These are phyloP conservation scores for Heptranchias perlo DNA, from an alignment of 2,113 vertebrate species.

Conservation along the genomic window DNA sequence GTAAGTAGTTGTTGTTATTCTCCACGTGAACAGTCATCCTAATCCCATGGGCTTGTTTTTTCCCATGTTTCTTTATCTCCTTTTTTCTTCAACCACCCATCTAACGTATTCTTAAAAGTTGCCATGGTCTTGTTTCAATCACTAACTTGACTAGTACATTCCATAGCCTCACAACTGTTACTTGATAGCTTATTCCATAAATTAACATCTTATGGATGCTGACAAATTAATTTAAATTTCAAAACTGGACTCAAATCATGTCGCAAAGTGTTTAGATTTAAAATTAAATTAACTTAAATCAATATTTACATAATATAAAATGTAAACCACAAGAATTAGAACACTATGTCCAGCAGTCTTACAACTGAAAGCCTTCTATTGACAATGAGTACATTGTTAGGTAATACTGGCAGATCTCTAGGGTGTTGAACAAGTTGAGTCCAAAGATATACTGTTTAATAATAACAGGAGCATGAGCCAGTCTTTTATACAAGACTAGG, in stretches of 20 bases:
- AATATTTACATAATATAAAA: background rate
- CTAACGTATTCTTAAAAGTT: too few species aligned
- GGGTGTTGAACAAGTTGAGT: background rate
- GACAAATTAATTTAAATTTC: background rate
- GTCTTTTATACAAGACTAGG: background rate
- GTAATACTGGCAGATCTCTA: background rate
- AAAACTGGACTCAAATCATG: background rate
- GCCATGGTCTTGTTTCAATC: too few species aligned
- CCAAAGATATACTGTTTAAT: background rate
- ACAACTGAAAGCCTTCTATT: background rate
- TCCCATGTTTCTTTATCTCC: too few species aligned
- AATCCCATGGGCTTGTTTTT: too few species aligned
- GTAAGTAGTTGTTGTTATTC: too few species aligned
- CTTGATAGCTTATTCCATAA: background rate
- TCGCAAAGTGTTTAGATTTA: background rate
- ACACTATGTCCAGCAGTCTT: background rate
- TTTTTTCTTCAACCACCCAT: too few species aligned
- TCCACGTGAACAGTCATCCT: too few species aligned
- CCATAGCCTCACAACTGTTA: background rate
- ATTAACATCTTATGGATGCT: background rate
- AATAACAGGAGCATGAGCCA: background rate
- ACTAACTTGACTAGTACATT: background rate
- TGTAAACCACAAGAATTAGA: background rate
- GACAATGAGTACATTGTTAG: background rate
- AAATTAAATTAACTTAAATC: background rate